These are phyloP conservation scores for Catharus fuscescens DNA, from an alignment of 2,113 vertebrate species.

Conservation along the genomic window DNA sequence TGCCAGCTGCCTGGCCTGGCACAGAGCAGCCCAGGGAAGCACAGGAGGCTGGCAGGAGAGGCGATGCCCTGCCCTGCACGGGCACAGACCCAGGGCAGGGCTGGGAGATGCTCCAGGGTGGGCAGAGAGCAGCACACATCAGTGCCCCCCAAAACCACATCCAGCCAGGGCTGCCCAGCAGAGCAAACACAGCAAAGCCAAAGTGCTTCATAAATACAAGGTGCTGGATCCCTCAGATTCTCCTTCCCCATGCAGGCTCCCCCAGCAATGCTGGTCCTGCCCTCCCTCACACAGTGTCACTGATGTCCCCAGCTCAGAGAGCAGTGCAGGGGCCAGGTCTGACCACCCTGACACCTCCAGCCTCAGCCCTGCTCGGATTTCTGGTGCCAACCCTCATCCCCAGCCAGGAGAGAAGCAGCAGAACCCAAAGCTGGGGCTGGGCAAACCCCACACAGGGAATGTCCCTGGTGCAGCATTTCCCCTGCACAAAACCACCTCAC, in stretches of 20 bases:
- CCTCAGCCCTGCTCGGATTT: not conserved
- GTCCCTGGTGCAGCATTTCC: not conserved
- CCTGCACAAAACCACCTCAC: not conserved
- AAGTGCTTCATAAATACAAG: not conserved
- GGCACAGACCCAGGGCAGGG: not conserved
- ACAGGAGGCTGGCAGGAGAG: rapidly evolving
- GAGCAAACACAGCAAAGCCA: not conserved
- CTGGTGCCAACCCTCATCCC: not conserved
- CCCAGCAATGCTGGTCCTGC: not conserved
- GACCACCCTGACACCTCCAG: rapidly evolving
- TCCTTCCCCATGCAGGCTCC: not conserved
- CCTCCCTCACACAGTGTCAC: not conserved
- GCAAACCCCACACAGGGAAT: not conserved
- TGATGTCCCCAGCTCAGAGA: rapidly evolving
- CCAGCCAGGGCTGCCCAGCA: not conserved
- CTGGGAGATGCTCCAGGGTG: not conserved
- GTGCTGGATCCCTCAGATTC: rapidly evolving
- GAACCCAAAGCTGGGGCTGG: not conserved
- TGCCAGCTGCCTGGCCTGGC: rapidly evolving
- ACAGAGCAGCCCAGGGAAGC: not conserved
- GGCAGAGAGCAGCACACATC: not conserved
- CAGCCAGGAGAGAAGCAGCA: not conserved
- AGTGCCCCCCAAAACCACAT: not conserved
- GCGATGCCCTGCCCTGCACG: not conserved
- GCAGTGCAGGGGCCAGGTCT: not conserved